Conservation (phyloP, 2,797 vertebrate genomes). For the Danio jaintianensis region DNA sequence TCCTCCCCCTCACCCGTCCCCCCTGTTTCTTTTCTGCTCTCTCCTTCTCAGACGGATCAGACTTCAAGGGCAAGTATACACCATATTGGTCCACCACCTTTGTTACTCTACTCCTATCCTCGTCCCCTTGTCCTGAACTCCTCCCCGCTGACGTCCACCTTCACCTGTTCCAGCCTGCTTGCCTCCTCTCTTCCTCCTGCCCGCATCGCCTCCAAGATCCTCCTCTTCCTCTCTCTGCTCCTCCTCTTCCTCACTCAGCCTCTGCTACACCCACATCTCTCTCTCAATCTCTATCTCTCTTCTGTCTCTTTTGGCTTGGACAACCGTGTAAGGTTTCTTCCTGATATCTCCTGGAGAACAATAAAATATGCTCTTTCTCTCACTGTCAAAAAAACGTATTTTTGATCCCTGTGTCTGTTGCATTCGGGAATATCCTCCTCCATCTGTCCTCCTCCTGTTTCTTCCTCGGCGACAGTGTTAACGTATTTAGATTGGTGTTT, state of each 20-base stretch:
- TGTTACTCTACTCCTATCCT: slow-evolving; percentile 69
- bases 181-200: slow-evolving; percentile 74
- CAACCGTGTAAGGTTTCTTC: slow-evolving; percentile 46
- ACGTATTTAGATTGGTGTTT: slow-evolving; percentile 20
- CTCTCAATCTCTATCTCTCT: not conserved
- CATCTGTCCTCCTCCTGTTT: slow-evolving; percentile 28
- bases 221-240: slow-evolving; percentile 54
- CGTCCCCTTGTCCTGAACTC: slow-evolving; percentile 69
- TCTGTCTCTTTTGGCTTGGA: slow-evolving; percentile 10
- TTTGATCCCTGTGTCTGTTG: slow-evolving; percentile 35
- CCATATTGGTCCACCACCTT: slow-evolving; percentile 97
- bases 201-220: slow-evolving; percentile 74
- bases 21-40: slow-evolving; percentile 99
- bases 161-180: slow-evolving; percentile 79
- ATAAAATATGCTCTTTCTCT: slow-evolving; percentile 35
- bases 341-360: slow-evolving; percentile 47
- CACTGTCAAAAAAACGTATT: slow-evolving; percentile 26
- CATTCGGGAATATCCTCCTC: slow-evolving; percentile 10
- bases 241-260: slow-evolving; percentile 67
- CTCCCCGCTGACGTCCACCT: slow-evolving; percentile 71
- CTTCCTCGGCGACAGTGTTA: slow-evolving; percentile 28
- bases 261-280: slow-evolving; percentile 51
- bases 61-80: slow-evolving; percentile 99
- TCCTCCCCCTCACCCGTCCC: slow-evolving; percentile 83
- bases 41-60: slow-evolving; percentile 99